These are phyloP conservation scores for Cinclus cinclus DNA, from an alignment of 2,113 vertebrate genomes.

Conservation along the genomic window DNA sequence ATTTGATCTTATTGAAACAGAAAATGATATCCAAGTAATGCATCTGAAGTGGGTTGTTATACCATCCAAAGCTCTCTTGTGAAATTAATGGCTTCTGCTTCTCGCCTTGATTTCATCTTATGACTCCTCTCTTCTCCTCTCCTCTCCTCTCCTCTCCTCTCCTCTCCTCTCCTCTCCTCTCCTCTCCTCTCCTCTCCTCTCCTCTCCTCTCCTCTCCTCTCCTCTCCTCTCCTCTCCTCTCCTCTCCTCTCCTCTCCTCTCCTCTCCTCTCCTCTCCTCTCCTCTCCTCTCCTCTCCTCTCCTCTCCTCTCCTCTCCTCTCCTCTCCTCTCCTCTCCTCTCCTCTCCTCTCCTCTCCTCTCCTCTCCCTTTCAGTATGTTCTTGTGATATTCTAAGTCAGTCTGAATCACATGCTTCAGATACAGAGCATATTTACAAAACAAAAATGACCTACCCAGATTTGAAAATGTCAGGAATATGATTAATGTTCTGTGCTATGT, in stretches of 20 bases:
- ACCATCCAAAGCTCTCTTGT: conserved; percentile 11
- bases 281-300: no score
- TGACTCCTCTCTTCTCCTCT: no score
- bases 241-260: no score
- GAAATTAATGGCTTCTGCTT: conserved; percentile 65
- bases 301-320: no score
- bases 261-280: no score
- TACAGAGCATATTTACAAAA: neutral
- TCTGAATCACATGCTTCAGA: neutral
- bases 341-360: rapidly evolving
- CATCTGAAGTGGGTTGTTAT: conserved; percentile 59
- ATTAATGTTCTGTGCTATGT: neutral
- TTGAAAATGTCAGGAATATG: neutral
- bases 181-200: rapidly evolving
- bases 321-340: no score
- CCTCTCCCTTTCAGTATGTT: neutral
- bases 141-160: no score
- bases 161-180: no score
- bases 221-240: no score
- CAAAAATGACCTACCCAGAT: neutral
- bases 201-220: no score
- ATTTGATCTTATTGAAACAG: conserved; percentile 64
- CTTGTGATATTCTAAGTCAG: neutral
- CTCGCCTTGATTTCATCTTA: conserved; percentile 28
- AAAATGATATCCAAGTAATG: conserved; percentile 64